Evolutionary conservation across 2,888 invertebrate species (phyloP).

Genomic region (Asteroscopus sphinx): DNA sequence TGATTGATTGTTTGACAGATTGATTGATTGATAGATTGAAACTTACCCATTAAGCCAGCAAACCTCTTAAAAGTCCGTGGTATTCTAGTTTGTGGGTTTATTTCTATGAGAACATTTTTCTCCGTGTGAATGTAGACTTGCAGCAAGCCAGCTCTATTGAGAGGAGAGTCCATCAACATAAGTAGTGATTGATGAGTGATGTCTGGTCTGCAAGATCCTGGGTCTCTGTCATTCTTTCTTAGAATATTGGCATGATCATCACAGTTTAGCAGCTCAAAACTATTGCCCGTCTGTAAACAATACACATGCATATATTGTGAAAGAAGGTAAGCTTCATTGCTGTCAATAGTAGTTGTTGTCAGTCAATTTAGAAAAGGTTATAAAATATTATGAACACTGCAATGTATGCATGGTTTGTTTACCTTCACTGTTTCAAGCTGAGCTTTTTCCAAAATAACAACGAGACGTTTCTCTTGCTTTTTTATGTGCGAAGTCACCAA

Average conservation of each 20-base stretch:
- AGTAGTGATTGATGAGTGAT: constrained; percentile 99
- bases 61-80: constrained; percentile 99
- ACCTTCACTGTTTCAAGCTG: constrained; percentile 99
- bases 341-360: too few relatives aligned
- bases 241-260: constrained; percentile 97
- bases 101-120: constrained; percentile 97
- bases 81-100: constrained; percentile 99
- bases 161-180: constrained; percentile 99
- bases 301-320: too few relatives aligned
- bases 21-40: neutral
- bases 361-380: neutral
- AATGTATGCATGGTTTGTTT: constrained; percentile 25
- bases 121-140: constrained; percentile 98
- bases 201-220: constrained; percentile 97
- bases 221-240: constrained; percentile 96
- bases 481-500: constrained; percentile 94
- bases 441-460: constrained; percentile 97
- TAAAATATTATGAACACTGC: neutral
- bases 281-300: constrained; percentile 93
- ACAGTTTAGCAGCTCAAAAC: constrained; percentile 97
- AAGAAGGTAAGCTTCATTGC: neutral
- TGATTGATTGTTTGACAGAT: too few relatives aligned
- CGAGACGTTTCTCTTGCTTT: constrained; percentile 96
- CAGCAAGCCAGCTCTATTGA: constrained; percentile 98
- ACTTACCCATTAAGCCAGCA: constrained; percentile 97